Evolutionary conservation across 2,113 vertebrate species (phyloP).

Genomic region (Ochotona curzoniae): DNA sequence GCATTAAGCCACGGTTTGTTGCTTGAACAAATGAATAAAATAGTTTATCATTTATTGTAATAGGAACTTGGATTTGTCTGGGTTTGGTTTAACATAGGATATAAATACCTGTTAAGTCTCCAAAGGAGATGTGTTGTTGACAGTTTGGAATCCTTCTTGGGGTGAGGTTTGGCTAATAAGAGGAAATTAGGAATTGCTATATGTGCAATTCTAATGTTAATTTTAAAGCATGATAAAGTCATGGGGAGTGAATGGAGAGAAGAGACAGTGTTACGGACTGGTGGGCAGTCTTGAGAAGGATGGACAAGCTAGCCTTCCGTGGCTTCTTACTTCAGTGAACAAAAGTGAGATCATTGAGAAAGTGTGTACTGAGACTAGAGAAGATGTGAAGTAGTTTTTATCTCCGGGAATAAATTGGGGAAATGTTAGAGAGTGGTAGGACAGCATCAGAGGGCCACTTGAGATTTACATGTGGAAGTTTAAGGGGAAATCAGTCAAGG

Average conservation of each 20-base stretch:
- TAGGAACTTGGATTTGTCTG: background rate
- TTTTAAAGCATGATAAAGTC: conserved; percentile 2
- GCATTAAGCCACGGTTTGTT: background rate
- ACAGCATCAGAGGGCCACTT: background rate
- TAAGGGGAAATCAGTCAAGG: background rate
- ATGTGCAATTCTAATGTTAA: background rate
- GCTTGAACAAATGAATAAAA: background rate
- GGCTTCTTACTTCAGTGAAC: background rate
- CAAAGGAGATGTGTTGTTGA: background rate
- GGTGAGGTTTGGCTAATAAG: background rate
- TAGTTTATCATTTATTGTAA: background rate
- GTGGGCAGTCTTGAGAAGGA: background rate
- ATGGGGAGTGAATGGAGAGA: background rate
- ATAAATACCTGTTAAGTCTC: background rate
- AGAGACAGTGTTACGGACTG: background rate
- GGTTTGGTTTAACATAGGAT: conserved; percentile 2
- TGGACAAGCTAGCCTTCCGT: background rate
- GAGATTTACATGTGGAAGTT: conserved; percentile 31
- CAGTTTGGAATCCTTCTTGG: background rate
- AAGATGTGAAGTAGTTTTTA: conserved; percentile 13
- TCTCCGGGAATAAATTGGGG: background rate
- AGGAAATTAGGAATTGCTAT: conserved; percentile 20
- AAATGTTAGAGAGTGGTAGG: background rate
- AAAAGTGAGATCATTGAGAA: conserved; percentile 7
- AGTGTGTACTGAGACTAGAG: background rate